These are phyloP conservation scores for Lepidocyrtoides sp. DNA, from an alignment of 2,888 invertebrate genomes.

Conservation along the genomic window DNA sequence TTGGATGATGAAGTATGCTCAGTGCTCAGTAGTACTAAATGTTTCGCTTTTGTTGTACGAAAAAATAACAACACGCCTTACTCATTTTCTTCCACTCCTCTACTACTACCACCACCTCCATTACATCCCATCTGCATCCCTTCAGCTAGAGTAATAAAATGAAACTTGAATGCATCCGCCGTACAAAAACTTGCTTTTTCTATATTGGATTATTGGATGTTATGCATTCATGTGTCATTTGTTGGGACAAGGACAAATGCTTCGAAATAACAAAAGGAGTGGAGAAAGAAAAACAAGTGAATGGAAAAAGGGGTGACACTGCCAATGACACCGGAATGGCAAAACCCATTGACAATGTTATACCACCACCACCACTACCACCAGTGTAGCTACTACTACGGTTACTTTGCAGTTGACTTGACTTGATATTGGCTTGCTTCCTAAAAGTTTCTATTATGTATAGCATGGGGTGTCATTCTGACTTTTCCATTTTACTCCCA, in stretches of 20 bases:
- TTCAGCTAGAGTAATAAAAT: slow-evolving; percentile 41
- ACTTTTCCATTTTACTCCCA: slow-evolving; percentile 55
- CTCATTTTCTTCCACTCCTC: not conserved
- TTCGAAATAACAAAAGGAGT: slow-evolving; percentile 66
- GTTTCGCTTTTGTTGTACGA: not conserved
- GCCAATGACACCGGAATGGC: slow-evolving; percentile 71
- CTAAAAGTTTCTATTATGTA: slow-evolving; percentile 57
- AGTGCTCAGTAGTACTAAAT: not conserved
- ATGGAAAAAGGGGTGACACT: slow-evolving; percentile 71
- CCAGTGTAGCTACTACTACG: not conserved
- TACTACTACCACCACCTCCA: not conserved
- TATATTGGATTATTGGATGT: slow-evolving; percentile 66
- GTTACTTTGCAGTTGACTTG: slow-evolving; percentile 52
- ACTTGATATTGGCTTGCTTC: slow-evolving; percentile 61
- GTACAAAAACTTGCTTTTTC: not conserved
- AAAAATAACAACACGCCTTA: slow-evolving; percentile 26
- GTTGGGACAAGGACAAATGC: slow-evolving; percentile 74
- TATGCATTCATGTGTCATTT: slow-evolving; percentile 70
- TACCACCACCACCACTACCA: slow-evolving; percentile 17
- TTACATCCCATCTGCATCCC: slow-evolving; percentile 45
- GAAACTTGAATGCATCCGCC: slow-evolving; percentile 40
- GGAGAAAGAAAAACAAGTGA: slow-evolving; percentile 63
- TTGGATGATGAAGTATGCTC: slow-evolving; percentile 38
- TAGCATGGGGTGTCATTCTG: slow-evolving; percentile 46
- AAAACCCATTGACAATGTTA: slow-evolving; percentile 52